These are phyloP conservation scores for Melipona beecheii DNA, from an alignment of 2,888 invertebrate genomes.

Conservation along the genomic window DNA sequence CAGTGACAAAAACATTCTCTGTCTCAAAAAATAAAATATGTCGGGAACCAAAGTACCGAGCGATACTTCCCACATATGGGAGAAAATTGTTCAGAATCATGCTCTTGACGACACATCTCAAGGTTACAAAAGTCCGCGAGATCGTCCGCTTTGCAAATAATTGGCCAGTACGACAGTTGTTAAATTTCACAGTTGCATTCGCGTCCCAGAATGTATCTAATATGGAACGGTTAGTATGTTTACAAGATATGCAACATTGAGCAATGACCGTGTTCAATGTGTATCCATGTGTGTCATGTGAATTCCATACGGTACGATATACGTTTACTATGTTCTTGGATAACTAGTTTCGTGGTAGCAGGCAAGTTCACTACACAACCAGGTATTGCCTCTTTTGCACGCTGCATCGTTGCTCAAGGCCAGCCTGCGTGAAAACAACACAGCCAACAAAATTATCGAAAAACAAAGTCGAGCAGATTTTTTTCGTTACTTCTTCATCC, in stretches of 20 bases:
- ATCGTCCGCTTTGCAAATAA: too few species aligned
- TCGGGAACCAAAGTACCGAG: too few species aligned
- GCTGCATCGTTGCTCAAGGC: constrained; percentile 53
- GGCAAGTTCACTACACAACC: constrained; percentile 68
- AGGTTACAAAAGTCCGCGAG: too few species aligned
- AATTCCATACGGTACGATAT: constrained; percentile 60
- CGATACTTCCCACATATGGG: too few species aligned
- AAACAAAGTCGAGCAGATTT: neutral
- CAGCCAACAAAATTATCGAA: constrained; percentile 35
- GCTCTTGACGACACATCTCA: too few species aligned
- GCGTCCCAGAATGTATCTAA: constrained; percentile 1
- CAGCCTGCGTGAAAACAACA: constrained; percentile 42
- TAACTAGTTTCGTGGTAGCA: constrained; percentile 60
- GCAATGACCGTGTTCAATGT: constrained; percentile 76
- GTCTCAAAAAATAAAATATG: too few species aligned
- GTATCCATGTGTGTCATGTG: constrained; percentile 74
- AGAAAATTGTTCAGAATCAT: too few species aligned
- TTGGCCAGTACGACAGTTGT: neutral
- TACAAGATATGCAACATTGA: constrained; percentile 71
- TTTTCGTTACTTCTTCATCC: too few species aligned
- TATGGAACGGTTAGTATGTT: constrained; percentile 35
- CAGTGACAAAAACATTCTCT: too few species aligned
- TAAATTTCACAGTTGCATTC: neutral
- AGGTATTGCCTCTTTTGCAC: constrained; percentile 63
- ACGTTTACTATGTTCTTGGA: constrained; percentile 66